phyloP scores from a whole-genome alignment of 1,140 invertebrate genomes.

The Globodera rostochiensis region DNA sequence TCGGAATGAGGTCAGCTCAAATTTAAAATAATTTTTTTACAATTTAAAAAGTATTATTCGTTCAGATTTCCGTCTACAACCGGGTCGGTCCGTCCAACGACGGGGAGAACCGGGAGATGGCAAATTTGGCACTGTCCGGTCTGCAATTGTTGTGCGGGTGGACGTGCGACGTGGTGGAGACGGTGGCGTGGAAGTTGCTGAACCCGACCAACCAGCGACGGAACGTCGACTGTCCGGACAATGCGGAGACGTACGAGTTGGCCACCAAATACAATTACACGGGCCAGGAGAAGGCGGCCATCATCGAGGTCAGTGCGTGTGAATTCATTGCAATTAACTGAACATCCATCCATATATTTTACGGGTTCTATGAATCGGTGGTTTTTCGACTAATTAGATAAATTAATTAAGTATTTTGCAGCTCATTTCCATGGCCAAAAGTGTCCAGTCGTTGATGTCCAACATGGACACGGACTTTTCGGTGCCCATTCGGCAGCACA shows the following conservation, averaged over 20 bases:
- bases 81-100: conserved; percentile 80
- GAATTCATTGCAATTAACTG: conserved; percentile 79
- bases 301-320: conserved; percentile 78
- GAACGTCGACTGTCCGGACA: conserved; percentile 90
- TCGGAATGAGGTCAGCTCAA: conserved; percentile 79
- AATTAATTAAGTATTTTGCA: conserved; percentile 41
- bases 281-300: conserved; percentile 93
- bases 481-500: conserved; percentile 88
- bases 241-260: conserved; percentile 96
- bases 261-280: conserved; percentile 97
- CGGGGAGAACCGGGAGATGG: conserved; percentile 86
- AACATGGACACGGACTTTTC: conserved; percentile 96
- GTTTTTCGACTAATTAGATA: not conserved
- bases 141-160: conserved; percentile 91
- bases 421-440: conserved; percentile 96
- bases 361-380: too few species aligned
- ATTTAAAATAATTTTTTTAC: not conserved
- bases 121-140: conserved; percentile 85
- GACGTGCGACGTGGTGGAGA: conserved; percentile 94
- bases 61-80: conserved; percentile 58
- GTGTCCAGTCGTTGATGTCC: conserved; percentile 92
- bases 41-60: conserved; percentile 30
- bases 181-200: conserved; percentile 87
- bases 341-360: conserved; percentile 72
- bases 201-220: conserved; percentile 96